phyloP scores from a whole-genome alignment of 1,140 invertebrate species.

The Meloidogyne exigua region DNA sequence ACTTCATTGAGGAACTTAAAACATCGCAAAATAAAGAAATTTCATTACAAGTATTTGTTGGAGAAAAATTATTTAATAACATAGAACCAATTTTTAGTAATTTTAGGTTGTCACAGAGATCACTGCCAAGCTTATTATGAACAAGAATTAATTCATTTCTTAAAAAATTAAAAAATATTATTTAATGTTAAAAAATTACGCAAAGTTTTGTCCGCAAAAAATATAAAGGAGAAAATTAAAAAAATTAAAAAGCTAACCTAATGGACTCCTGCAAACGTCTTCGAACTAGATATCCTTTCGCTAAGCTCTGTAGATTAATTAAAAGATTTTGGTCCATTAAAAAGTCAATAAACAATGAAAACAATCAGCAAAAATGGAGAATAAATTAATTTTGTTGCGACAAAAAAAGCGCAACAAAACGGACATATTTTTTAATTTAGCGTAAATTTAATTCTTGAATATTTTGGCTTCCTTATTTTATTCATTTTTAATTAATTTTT shows the following conservation, averaged over 20 bases:
- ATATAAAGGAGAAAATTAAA: neutral
- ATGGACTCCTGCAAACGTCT: neutral
- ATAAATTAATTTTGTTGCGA: too few relatives aligned
- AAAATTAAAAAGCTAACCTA: neutral
- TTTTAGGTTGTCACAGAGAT: neutral
- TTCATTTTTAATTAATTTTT: neutral
- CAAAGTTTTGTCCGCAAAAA: neutral
- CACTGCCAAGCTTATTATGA: neutral
- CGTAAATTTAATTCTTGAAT: too few relatives aligned
- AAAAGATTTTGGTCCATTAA: conserved; percentile 4
- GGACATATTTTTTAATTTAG: too few relatives aligned
- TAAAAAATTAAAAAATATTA: neutral
- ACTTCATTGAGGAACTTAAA: conserved; percentile 32
- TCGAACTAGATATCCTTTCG: neutral
- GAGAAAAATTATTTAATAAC: neutral
- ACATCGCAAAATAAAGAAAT: conserved; percentile 12
- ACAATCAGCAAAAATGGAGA: too few relatives aligned
- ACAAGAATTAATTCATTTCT: neutral
- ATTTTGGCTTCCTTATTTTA: neutral
- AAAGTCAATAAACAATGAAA: neutral
- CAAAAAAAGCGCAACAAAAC: too few relatives aligned
- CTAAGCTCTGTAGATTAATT: conserved; percentile 5
- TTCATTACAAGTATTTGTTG: neutral
- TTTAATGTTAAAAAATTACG: neutral
- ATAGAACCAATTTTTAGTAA: neutral